Evolutionary conservation across 2,797 vertebrate genomes (phyloP).

Genomic region (Phyllotis vaccarum): DNA sequence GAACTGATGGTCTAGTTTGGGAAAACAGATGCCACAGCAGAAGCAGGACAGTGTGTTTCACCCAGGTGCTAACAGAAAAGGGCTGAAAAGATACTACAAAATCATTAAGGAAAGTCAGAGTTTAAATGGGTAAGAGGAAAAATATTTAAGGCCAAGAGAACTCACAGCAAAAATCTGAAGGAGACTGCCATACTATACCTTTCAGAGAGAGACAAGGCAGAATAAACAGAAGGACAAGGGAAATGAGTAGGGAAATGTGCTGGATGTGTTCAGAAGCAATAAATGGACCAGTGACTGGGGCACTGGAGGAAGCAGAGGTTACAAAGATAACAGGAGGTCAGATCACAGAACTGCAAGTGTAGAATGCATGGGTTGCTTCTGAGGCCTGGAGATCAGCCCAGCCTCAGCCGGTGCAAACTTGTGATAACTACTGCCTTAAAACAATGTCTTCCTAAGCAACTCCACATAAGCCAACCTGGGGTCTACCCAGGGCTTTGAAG

Average conservation of each 20-base stretch:
- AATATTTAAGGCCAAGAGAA: slow-evolving; percentile 15
- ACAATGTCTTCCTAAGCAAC: too few species aligned
- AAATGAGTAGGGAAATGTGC: not conserved
- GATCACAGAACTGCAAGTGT: too few species aligned
- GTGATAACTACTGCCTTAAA: too few species aligned
- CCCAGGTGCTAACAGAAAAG: not conserved
- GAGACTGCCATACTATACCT: not conserved
- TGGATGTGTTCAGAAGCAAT: slow-evolving; percentile 6
- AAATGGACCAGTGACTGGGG: not conserved
- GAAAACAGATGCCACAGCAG: not conserved
- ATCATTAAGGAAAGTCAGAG: slow-evolving; percentile 28
- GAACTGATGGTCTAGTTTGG: slow-evolving; percentile 3
- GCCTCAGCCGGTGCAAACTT: too few species aligned
- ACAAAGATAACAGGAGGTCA: not conserved
- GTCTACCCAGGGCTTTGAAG: too few species aligned
- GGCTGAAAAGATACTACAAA: slow-evolving; percentile 16
- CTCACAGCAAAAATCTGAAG: slow-evolving; percentile 30
- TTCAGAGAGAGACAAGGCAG: not conserved
- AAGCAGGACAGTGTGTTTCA: not conserved
- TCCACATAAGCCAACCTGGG: too few species aligned
- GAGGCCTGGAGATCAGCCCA: too few species aligned
- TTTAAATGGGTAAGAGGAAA: not conserved
- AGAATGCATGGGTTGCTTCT: too few species aligned
- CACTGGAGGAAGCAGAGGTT: not conserved
- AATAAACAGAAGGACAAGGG: slow-evolving; percentile 38